Base-by-base conservation (phyloP, 2,113 vertebrate species). In the Rana temporaria region DNA sequence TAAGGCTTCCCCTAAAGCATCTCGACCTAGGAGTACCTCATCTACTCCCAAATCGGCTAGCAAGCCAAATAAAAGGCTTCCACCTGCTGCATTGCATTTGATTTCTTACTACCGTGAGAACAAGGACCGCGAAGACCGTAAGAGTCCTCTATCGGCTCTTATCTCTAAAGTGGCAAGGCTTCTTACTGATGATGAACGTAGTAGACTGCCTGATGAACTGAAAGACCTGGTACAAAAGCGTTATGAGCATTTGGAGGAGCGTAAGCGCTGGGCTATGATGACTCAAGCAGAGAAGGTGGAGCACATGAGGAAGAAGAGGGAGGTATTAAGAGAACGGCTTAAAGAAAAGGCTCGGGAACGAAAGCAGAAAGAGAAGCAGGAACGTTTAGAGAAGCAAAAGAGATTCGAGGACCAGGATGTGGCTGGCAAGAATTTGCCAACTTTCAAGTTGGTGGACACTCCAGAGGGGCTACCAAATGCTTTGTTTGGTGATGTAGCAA, bases 51-150 rank as follows among this genome's bases (percentile, higher is more conserved):
- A 91, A 63, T 92, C 93, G 63, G 89, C 92, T 62, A 89, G 75
- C 59, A 99, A 99, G 85, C 92, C 95, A 20, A 96, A 95, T 6
- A 99, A 99, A 67, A 95, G 96, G 1, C 90, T 99, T 64, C 96
- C 95, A 42, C 96, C 96, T 0, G 96, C 97, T 78, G 97, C 97
- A 0, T 93, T 99, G 1, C 96, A 98, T 88, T 94, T 99, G 8
- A 94, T 99, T 48, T 95, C 96, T 42, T 99, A 97, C 85, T 99
- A 98, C 86, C 97, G 96, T 79, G 96, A 99, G 82, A 95, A 99
- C 90, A 98, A 98, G 85, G 96, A 94, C 80, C 90, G 95, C 11
- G 97, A 98, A 81, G 97, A 99, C 86, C 97, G 95, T 84, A 99
- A 96, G 85, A 95, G 92, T 4, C 90, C 96, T 6, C 90, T 99